phyloP scores from a whole-genome alignment of 2,888 invertebrate genomes.

The Drosophila basisetae region DNA sequence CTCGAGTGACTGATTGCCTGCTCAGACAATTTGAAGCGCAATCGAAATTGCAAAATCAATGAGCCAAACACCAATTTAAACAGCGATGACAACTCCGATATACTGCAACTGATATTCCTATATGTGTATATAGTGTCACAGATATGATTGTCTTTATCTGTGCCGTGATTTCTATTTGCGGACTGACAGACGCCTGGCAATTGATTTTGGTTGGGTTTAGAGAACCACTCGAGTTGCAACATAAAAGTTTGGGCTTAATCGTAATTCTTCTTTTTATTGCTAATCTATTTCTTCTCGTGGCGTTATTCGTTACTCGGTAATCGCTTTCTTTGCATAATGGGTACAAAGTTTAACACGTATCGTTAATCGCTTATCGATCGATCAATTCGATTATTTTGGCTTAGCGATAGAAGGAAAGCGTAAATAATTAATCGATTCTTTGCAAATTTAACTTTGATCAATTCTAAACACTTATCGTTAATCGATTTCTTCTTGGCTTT shows the following conservation, averaged over 20 bases:
- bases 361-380: neutral
- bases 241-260: constrained; percentile 30
- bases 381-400: neutral
- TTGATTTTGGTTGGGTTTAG: constrained; percentile 54
- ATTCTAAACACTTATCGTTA: constrained; percentile 15
- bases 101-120: neutral
- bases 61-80: constrained; percentile 30
- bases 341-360: neutral
- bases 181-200: constrained; percentile 41
- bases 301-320: constrained; percentile 3
- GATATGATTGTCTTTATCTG: constrained; percentile 54
- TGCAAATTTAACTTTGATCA: neutral
- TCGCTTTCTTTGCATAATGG: neutral
- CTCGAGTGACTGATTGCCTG: constrained; percentile 28
- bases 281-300: constrained; percentile 1
- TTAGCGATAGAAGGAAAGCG: no score
- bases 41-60: constrained; percentile 58
- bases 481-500: neutral
- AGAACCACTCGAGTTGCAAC: constrained; percentile 7
- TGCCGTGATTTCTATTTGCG: constrained; percentile 40
- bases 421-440: neutral
- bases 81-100: constrained; percentile 53
- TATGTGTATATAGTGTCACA: constrained; percentile 39
- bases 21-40: constrained; percentile 41
- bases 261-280: neutral